Base-by-base conservation (phyloP, 2,797 vertebrate species). In the Enteromius trimaculatus region DNA sequence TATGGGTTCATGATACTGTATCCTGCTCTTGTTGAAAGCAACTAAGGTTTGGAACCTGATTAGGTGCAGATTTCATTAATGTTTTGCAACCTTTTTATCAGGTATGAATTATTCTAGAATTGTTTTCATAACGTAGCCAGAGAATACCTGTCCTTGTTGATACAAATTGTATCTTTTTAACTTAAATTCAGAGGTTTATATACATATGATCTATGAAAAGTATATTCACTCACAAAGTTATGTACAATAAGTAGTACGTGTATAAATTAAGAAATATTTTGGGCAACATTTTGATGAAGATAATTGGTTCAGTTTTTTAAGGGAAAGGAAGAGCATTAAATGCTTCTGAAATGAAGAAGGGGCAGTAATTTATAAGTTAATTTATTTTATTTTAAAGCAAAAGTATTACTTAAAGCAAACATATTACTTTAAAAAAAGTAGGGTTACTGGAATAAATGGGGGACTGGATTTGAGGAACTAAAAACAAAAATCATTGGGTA, bases 131-230 rank as follows among this genome's bases (percentile, higher is more conserved):
- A 91, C 94, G 95, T 91, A 95, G 94, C 95, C 95, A 95, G 96
- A 97, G 96, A 96, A 95, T 92, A 96, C 94, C 94, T 95, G 93
- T 95, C 93, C 93, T 94, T 92, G 95, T 97, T 97, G 97, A 98
- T 99, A 97, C 97, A 98, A 99, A 97, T 99, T 98, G 97, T 99
- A 98, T 99, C 97, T 95, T 95, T 92, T 97, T 95, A 97, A 96
- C 94, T 92, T 95, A 92, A 87, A 85, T 92, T 90, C 88, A 87
- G 91, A 93, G 90, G 89, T 94, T 92, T 94, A 89, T 93, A 91
- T 92, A 89, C 92, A 91, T 93, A 91, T 93, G 93, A 90, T 92
- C 71, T 89, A 92, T 91, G 79, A 68, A 85, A 90, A 90, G 90
- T 90, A 90, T 89, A 90, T 92, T 86, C 83, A 88, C 86, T 85